Evolutionary conservation across 2,797 vertebrate genomes (phyloP).

Genomic region (Sebastes goodei): DNA sequence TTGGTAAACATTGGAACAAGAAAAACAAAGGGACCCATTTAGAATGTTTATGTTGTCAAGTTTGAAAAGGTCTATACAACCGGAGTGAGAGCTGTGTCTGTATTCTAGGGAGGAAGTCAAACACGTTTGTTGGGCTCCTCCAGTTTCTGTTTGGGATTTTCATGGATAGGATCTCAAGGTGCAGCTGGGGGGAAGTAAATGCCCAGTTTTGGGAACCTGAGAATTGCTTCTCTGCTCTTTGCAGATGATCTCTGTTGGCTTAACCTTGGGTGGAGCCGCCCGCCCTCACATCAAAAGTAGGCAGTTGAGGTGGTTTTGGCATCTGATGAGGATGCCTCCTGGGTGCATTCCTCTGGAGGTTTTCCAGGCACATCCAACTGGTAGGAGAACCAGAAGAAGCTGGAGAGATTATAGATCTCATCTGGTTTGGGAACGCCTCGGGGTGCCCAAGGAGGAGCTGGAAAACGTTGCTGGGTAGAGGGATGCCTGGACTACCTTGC

Average conservation of each 20-base stretch:
- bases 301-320: neutral
- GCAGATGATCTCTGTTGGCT: neutral
- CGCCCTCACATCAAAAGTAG: neutral
- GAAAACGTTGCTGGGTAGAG: neutral
- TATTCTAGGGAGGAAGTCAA: neutral
- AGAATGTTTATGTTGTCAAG: neutral
- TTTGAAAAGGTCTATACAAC: neutral
- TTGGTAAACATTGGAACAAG: neutral
- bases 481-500: neutral
- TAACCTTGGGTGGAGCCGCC: neutral
- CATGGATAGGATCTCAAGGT: neutral
- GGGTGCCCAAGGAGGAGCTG: neutral
- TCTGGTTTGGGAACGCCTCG: neutral
- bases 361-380: neutral
- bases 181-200: neutral
- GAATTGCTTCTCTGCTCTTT: neutral
- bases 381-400: neutral
- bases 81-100: neutral
- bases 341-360: neutral
- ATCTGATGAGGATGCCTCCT: neutral
- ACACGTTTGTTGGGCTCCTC: neutral
- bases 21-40: neutral
- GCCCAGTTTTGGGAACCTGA: neutral
- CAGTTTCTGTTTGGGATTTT: neutral
- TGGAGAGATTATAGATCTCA: neutral